phyloP scores from a whole-genome alignment of 2,113 vertebrate species.

The Falco punctatus region DNA sequence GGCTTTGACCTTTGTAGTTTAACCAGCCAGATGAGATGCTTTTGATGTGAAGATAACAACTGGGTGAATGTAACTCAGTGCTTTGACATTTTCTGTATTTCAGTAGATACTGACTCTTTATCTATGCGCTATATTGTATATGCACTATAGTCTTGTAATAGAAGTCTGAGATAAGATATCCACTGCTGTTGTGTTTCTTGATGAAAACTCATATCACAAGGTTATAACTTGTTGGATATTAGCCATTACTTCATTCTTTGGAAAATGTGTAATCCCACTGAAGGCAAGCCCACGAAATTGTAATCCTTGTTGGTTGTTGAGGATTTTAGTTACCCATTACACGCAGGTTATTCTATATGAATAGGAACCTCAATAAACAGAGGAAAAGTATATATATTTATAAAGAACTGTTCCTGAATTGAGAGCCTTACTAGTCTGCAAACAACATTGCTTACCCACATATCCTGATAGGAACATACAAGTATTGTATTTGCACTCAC shows the following conservation, averaged over 20 bases:
- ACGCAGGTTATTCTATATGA: background rate
- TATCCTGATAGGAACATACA: background rate
- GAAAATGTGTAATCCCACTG: background rate
- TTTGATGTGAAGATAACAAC: background rate
- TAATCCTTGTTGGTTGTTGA: background rate
- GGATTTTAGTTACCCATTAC: background rate
- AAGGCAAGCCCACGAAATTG: background rate
- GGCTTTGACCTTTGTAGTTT: background rate
- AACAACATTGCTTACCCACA: background rate
- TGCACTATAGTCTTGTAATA: background rate
- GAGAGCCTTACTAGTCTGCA: background rate
- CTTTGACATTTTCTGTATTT: background rate
- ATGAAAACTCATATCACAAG: background rate
- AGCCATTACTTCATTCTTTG: background rate
- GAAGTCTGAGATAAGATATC: background rate
- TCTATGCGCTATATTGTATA: background rate
- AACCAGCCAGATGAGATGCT: background rate
- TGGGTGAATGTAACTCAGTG: background rate
- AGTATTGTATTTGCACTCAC: background rate
- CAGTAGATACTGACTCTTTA: background rate
- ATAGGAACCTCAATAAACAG: background rate
- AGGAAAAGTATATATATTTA: background rate
- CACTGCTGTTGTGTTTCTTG: background rate
- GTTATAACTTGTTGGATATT: background rate
- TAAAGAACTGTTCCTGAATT: background rate